These are phyloP conservation scores for Vireo griseus DNA, from an alignment of 2,797 vertebrate species.

Conservation along the genomic window DNA sequence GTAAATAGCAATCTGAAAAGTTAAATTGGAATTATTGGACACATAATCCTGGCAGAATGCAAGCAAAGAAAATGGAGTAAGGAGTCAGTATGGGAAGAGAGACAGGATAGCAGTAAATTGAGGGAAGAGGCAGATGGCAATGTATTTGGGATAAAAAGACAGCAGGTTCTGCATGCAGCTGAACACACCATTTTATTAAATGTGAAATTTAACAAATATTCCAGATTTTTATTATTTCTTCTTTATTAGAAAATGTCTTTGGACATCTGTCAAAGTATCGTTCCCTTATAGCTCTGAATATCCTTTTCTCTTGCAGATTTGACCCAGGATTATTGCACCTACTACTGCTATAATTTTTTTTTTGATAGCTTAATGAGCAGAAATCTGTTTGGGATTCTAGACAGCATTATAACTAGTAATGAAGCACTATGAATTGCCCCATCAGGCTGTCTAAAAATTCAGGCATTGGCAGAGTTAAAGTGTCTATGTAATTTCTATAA, in stretches of 20 bases:
- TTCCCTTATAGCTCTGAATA: neutral
- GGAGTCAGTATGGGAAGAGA: neutral
- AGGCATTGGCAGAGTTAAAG: neutral
- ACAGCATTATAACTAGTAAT: neutral
- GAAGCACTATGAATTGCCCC: neutral
- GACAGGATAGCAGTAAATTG: neutral
- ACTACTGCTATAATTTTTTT: neutral
- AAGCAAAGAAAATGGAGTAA: neutral
- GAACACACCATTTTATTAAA: neutral
- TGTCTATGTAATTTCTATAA: neutral
- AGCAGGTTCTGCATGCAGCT: neutral
- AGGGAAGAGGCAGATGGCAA: neutral
- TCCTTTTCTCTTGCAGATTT: neutral
- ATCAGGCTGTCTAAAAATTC: neutral
- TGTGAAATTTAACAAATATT: neutral
- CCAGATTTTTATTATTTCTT: neutral
- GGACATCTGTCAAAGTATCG: neutral
- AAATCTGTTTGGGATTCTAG: neutral
- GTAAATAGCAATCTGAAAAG: neutral
- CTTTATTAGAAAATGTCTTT: neutral
- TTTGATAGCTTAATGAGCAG: neutral
- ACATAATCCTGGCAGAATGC: neutral
- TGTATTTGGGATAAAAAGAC: neutral
- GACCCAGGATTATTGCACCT: neutral
- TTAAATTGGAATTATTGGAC: neutral